phyloP scores from a whole-genome alignment of 2,888 invertebrate genomes.

The Caenorhabditis afra region DNA sequence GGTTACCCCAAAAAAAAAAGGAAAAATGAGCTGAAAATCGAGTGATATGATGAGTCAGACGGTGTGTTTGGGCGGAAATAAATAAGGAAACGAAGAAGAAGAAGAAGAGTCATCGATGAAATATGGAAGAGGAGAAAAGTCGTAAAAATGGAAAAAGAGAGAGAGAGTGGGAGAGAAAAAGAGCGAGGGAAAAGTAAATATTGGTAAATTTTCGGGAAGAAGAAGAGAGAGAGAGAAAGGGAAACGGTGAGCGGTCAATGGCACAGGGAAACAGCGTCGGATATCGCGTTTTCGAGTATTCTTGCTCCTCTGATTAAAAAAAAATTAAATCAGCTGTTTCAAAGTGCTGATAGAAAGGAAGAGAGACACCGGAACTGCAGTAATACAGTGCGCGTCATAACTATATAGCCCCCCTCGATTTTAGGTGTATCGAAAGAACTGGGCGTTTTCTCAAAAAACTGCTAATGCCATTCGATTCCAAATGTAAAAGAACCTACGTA shows the following conservation, averaged over 20 bases:
- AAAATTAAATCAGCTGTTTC: no score
- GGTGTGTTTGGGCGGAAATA: no score
- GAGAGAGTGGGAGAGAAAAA: conserved; percentile 29
- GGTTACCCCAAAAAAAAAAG: neutral
- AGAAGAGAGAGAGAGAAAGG: conserved; percentile 10
- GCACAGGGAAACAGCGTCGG: neutral
- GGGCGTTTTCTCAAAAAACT: no score
- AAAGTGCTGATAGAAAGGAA: no score
- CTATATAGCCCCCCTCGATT: no score
- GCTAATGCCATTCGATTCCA: no score
- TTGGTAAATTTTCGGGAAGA: conserved; percentile 43
- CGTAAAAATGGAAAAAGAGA: conserved; percentile 30
- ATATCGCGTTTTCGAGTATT: no score
- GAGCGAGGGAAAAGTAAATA: conserved; percentile 49
- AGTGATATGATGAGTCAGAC: neutral
- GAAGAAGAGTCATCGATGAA: conserved; percentile 40
- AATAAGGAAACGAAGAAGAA: neutral
- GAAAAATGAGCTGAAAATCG: conserved; percentile 21
- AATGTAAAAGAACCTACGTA: no score
- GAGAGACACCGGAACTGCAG: no score
- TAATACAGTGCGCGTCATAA: no score
- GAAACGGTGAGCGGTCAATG: neutral
- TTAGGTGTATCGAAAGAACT: no score
- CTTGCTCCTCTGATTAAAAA: no score
- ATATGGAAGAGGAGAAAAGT: conserved; percentile 30